Conservation (phyloP, 1,140 invertebrate genomes). For the Episyrphus balteatus region DNA sequence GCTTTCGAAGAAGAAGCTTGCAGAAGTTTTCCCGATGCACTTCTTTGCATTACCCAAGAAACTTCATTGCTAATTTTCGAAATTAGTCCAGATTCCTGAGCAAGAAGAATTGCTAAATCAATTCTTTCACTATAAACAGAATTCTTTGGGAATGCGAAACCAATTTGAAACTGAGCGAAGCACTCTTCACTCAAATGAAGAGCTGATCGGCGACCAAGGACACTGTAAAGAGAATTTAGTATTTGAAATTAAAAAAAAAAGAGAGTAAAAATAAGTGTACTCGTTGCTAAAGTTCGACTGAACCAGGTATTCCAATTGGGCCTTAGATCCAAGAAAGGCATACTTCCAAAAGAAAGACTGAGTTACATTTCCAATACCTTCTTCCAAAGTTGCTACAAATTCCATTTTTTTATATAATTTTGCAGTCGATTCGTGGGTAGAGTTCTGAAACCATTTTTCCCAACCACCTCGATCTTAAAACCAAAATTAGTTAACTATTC, state of each 20-base stretch:
- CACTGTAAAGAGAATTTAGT: constrained; percentile 17
- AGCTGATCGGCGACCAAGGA: constrained; percentile 44
- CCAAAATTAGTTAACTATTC: background rate
- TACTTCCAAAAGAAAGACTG: constrained; percentile 60
- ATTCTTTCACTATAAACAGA: constrained; percentile 49
- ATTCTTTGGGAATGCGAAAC: constrained; percentile 46
- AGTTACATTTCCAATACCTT: constrained; percentile 56
- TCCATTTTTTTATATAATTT: constrained; percentile 53
- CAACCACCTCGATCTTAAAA: constrained; percentile 54
- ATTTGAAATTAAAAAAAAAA: background rate
- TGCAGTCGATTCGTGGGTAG: constrained; percentile 43
- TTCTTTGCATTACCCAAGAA: constrained; percentile 53
- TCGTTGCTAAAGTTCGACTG: constrained; percentile 52
- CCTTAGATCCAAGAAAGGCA: constrained; percentile 56
- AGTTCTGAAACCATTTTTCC: constrained; percentile 54
- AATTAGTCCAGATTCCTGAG: constrained; percentile 51
- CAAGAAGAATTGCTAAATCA: constrained; percentile 44
- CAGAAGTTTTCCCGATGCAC: constrained; percentile 44
- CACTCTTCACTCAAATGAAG: constrained; percentile 60
- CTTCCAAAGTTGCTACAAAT: constrained; percentile 47
- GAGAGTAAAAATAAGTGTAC: constrained; percentile 32
- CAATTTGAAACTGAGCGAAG: constrained; percentile 54
- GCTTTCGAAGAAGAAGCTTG: constrained; percentile 35
- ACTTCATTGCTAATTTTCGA: constrained; percentile 54
- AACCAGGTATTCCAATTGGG: constrained; percentile 54